Conservation (phyloP, 2,888 invertebrate species). For the Chalcis sispes region DNA sequence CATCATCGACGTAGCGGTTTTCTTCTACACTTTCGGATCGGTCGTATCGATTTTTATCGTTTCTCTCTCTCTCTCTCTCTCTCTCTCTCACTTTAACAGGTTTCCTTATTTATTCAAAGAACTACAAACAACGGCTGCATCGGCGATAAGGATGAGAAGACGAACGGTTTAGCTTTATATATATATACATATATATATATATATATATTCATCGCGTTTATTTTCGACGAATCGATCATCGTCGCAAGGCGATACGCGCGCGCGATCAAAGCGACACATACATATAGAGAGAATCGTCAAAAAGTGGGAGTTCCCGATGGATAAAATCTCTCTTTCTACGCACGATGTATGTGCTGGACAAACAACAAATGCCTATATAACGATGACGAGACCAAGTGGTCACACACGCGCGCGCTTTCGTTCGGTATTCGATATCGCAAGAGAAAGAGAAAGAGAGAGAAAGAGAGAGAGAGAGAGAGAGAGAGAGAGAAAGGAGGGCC, state of each 20-base stretch:
- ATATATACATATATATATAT: neutral
- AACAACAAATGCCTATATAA: neutral
- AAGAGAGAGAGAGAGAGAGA: neutral
- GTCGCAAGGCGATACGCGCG: too few relatives aligned
- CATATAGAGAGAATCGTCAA: neutral
- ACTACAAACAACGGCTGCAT: conserved; percentile 11
- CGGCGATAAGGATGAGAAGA: conserved; percentile 14
- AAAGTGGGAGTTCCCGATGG: neutral
- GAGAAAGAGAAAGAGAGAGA: too few relatives aligned
- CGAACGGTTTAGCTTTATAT: neutral
- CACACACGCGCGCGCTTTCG: neutral
- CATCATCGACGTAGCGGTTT: neutral
- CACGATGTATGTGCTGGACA: neutral
- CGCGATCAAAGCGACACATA: neutral
- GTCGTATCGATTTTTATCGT: too few relatives aligned
- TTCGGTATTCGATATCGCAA: neutral
- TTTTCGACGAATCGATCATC: too few relatives aligned
- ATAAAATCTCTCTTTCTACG: neutral
- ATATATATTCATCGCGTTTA: too few relatives aligned
- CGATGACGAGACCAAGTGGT: conserved; percentile 8
- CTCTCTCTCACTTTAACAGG: too few relatives aligned
- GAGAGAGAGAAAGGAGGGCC: too few relatives aligned
- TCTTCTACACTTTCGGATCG: neutral
- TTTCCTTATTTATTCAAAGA: too few relatives aligned
- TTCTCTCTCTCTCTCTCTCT: neutral